Conservation (phyloP, 2,888 invertebrate genomes). For the Escarpia spicata region DNA sequence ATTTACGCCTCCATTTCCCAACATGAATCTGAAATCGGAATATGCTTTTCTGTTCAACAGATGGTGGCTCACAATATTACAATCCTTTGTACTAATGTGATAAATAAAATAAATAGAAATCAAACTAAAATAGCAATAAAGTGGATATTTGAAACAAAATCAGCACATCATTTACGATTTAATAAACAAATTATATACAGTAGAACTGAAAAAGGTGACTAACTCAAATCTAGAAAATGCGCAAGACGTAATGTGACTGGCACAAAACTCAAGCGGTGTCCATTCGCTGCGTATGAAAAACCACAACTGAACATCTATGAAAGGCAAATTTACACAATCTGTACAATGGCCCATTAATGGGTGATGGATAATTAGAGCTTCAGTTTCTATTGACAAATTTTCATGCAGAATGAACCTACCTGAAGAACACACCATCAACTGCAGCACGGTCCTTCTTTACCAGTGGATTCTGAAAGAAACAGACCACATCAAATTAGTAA, state of each 20-base stretch:
- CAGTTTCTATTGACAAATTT: not conserved
- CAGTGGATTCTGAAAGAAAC: not conserved
- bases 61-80: too few species aligned
- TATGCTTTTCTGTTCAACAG: too few species aligned
- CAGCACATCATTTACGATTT: too few species aligned
- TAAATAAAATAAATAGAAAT: not conserved
- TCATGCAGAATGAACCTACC: constrained; percentile 41
- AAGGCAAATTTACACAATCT: too few species aligned
- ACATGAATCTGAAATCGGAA: not conserved
- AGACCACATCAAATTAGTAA: not conserved
- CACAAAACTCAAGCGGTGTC: not conserved
- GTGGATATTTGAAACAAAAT: too few species aligned
- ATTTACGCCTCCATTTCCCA: constrained; percentile 20
- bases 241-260: too few species aligned
- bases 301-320: not conserved
- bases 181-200: too few species aligned
- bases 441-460: constrained; percentile 61
- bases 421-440: constrained; percentile 62
- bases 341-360: too few species aligned
- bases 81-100: too few species aligned
- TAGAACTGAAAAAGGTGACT: too few species aligned
- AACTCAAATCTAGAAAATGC: too few species aligned
- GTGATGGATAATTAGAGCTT: not conserved
- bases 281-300: not conserved
- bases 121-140: constrained; percentile 23